A percentile compares a stretch with the other conserved stretches of the same genome.
phyloP scores from a whole-genome alignment of 2,113 vertebrate genomes.

The Podilymbus podiceps region DNA sequence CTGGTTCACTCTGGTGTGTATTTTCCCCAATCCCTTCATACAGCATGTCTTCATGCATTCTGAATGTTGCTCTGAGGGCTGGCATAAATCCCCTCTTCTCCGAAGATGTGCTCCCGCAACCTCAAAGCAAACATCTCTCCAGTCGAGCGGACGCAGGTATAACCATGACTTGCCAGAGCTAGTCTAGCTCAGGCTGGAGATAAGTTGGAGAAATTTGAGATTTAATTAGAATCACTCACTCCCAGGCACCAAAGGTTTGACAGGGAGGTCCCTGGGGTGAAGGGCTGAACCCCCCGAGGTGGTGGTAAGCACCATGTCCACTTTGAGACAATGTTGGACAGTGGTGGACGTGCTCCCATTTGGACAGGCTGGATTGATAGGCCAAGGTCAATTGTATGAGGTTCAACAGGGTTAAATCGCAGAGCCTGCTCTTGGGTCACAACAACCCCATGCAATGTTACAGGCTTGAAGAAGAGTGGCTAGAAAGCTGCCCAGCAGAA shows the following conservation, averaged over 20 bases:
- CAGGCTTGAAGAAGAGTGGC: background rate
- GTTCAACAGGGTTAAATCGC: rapidly evolving
- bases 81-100: background rate
- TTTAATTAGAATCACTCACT: background rate
- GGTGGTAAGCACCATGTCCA: background rate
- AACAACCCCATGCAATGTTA: rapidly evolving
- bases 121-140: background rate
- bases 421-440: background rate
- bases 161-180: background rate
- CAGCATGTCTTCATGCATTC: conserved; percentile 27
- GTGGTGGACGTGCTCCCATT: background rate
- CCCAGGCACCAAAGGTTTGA: background rate
- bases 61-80: conserved; percentile 6
- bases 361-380: background rate
- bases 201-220: background rate
- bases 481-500: rapidly evolving
- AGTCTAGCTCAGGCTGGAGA: background rate
- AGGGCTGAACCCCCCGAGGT: background rate
- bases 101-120: background rate
- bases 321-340: background rate
- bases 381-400: rapidly evolving
- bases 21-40: background rate
- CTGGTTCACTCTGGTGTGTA: background rate
- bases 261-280: background rate
- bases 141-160: rapidly evolving